Evolutionary conservation across 2,797 vertebrate species (phyloP).

Genomic region (Oreochromis grahami): DNA sequence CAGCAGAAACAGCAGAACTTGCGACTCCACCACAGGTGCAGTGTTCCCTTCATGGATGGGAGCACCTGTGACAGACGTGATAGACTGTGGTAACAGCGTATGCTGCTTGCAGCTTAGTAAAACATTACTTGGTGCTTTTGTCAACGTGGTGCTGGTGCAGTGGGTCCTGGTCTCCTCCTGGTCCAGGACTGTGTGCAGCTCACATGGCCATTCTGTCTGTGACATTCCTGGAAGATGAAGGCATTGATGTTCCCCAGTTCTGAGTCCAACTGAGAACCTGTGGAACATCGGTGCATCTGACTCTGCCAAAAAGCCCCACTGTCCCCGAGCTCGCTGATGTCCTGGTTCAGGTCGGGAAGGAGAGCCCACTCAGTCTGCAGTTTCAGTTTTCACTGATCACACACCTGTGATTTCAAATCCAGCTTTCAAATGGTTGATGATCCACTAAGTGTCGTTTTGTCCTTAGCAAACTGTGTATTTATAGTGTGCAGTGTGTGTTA

Average conservation of each 20-base stretch:
- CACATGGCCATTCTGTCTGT: not conserved
- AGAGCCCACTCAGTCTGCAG: not conserved
- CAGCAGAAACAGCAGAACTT: not conserved
- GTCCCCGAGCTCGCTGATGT: not conserved
- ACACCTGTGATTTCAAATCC: not conserved
- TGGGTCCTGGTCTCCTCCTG: not conserved
- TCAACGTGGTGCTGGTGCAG: not conserved
- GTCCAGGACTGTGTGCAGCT: not conserved
- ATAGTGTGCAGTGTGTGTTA: not conserved
- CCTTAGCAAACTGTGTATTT: not conserved
- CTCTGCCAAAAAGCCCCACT: not conserved
- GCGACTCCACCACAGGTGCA: not conserved
- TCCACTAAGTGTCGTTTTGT: fast-evolving
- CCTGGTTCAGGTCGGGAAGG: not conserved
- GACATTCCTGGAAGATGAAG: not conserved
- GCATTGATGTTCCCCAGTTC: not conserved
- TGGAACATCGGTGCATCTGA: not conserved
- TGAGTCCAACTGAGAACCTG: not conserved
- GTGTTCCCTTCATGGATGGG: not conserved
- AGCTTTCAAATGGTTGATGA: not conserved
- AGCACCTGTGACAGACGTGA: not conserved
- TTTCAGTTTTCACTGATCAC: not conserved
- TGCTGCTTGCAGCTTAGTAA: not conserved
- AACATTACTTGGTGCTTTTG: fast-evolving
- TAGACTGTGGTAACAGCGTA: not conserved